Conservation (phyloP, 2,888 invertebrate genomes). For the Stenotaenia linearis region DNA sequence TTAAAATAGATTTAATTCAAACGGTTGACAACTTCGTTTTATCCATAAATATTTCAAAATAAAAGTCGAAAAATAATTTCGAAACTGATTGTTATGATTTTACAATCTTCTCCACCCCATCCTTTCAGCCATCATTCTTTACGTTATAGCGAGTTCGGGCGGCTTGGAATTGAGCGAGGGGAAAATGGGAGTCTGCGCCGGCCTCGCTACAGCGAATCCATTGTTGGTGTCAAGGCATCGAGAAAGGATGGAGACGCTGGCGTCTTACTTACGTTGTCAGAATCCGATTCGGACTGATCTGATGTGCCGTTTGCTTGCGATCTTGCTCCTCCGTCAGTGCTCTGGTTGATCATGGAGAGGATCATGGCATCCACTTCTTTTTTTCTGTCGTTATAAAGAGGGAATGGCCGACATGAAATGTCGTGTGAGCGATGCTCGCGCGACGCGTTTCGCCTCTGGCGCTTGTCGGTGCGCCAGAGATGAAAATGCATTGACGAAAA, state of each 20-base stretch:
- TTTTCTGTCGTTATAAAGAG: constrained; percentile 54
- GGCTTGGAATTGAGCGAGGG: background rate
- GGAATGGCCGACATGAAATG: constrained; percentile 26
- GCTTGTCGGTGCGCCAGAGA: constrained; percentile 14
- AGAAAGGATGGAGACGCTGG: background rate
- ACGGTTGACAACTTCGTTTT: too few species aligned
- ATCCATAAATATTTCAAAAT: too few species aligned
- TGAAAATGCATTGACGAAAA: background rate
- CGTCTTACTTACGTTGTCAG: constrained; percentile 29
- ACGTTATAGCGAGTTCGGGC: constrained; percentile 42
- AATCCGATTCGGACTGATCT: constrained; percentile 28
- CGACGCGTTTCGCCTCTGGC: background rate
- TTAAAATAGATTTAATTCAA: too few species aligned
- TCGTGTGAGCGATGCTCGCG: constrained; percentile 21
- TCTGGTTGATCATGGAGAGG: constrained; percentile 60
- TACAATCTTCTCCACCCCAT: constrained; percentile 43
- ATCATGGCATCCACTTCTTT: constrained; percentile 82
- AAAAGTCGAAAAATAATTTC: background rate
- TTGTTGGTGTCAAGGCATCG: background rate
- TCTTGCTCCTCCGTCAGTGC: constrained; percentile 43
- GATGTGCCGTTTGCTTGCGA: constrained; percentile 40
- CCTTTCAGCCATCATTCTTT: constrained; percentile 46
- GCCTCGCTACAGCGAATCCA: constrained; percentile 12
- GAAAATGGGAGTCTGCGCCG: constrained; percentile 26
- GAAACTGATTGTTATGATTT: constrained; percentile 36